phyloP scores from a whole-genome alignment of 2,797 vertebrate species.

The Muscicapa comitata region DNA sequence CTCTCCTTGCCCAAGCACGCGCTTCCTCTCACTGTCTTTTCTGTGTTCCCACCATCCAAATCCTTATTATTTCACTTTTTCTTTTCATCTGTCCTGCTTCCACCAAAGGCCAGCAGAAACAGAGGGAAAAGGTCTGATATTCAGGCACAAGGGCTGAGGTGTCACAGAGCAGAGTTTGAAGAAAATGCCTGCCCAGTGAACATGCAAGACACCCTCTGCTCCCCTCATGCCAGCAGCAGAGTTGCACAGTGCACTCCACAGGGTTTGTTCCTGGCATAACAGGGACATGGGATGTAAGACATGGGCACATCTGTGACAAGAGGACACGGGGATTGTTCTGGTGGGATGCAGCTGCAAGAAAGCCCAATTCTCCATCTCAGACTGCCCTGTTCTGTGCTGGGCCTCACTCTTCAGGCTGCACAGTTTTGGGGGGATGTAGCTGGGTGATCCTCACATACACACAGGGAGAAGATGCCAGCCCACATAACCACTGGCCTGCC shows the following conservation, averaged over 20 bases:
- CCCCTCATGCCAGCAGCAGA: fast-evolving
- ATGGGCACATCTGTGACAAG: background rate
- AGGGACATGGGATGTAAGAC: background rate
- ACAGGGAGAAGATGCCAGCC: background rate
- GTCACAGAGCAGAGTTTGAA: background rate
- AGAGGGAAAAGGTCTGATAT: background rate
- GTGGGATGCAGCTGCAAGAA: background rate
- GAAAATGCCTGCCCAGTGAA: background rate
- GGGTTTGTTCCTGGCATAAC: background rate
- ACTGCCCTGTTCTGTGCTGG: background rate
- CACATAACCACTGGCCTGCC: background rate
- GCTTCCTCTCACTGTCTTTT: background rate
- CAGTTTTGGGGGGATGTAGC: background rate
- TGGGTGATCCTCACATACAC: background rate
- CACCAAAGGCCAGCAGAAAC: background rate
- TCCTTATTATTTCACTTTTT: background rate
- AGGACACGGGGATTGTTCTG: background rate
- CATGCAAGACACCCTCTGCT: background rate
- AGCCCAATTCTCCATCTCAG: background rate
- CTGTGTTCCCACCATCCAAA: background rate
- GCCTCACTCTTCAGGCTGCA: background rate
- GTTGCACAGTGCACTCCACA: background rate
- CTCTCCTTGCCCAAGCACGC: background rate
- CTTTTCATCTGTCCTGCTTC: background rate
- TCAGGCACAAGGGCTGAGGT: background rate